Evolutionary conservation across 2,113 vertebrate species (phyloP).

Genomic region (Meriones unguiculatus): DNA sequence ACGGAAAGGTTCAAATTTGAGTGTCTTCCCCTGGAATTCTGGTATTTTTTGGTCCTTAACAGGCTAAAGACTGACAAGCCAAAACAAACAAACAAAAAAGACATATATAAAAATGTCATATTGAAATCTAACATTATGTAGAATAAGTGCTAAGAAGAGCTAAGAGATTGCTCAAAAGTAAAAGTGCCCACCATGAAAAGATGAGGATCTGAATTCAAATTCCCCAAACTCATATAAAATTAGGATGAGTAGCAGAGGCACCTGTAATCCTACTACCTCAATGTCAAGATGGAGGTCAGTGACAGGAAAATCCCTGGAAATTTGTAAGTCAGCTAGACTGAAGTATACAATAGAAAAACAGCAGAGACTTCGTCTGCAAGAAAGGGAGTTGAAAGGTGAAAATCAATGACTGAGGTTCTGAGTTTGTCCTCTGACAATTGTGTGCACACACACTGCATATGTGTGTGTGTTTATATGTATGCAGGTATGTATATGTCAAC

Average conservation of each 20-base stretch:
- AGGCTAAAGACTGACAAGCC: background rate
- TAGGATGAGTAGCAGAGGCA: background rate
- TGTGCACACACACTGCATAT: background rate
- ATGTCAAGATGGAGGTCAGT: background rate
- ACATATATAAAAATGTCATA: background rate
- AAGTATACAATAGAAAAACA: background rate
- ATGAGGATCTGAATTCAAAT: background rate
- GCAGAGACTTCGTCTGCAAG: background rate
- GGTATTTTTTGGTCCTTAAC: constrained; percentile 13
- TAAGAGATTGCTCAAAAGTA: background rate
- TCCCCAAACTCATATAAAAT: too few species aligned
- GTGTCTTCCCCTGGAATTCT: background rate
- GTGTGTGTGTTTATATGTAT: background rate
- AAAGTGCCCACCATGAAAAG: background rate
- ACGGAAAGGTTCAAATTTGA: constrained; percentile 12
- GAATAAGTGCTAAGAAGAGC: background rate
- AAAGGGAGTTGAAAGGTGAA: background rate
- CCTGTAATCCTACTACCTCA: background rate
- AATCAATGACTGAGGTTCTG: background rate
- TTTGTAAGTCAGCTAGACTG: background rate
- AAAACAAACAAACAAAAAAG: background rate
- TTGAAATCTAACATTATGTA: background rate
- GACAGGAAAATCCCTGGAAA: background rate
- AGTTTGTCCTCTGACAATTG: background rate
- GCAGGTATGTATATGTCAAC: background rate